These are phyloP conservation scores for Escarpia spicata DNA, from an alignment of 2,888 invertebrate genomes.

Conservation along the genomic window DNA sequence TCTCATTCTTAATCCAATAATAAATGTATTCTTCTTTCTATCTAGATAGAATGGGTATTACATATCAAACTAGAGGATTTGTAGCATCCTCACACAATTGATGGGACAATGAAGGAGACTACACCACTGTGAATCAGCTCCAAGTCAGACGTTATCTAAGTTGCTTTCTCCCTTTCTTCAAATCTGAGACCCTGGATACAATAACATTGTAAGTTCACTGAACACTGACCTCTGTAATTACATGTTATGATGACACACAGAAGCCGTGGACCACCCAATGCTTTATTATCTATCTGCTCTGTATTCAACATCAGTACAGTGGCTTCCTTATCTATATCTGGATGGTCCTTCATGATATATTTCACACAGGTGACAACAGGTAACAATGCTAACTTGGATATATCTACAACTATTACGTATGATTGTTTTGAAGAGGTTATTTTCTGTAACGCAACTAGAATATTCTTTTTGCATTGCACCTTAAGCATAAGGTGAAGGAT, in stretches of 20 bases:
- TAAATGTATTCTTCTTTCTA: neutral
- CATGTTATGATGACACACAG: neutral
- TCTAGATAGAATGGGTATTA: neutral
- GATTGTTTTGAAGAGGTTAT: too few relatives aligned
- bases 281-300: neutral
- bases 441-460: too few relatives aligned
- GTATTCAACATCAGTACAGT: neutral
- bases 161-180: neutral
- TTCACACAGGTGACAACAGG: neutral
- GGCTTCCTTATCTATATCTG: neutral
- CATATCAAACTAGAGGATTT: neutral
- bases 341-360: neutral
- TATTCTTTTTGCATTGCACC: too few relatives aligned
- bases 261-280: neutral
- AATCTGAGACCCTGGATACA: neutral
- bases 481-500: too few relatives aligned
- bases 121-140: neutral
- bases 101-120: too few relatives aligned
- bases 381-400: neutral
- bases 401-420: neutral
- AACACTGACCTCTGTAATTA: neutral
- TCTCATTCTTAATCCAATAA: neutral
- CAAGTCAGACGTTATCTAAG: neutral
- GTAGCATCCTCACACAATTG: neutral
- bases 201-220: neutral